Conservation (phyloP, 2,113 vertebrate species). For the Pseudopodoces humilis region DNA sequence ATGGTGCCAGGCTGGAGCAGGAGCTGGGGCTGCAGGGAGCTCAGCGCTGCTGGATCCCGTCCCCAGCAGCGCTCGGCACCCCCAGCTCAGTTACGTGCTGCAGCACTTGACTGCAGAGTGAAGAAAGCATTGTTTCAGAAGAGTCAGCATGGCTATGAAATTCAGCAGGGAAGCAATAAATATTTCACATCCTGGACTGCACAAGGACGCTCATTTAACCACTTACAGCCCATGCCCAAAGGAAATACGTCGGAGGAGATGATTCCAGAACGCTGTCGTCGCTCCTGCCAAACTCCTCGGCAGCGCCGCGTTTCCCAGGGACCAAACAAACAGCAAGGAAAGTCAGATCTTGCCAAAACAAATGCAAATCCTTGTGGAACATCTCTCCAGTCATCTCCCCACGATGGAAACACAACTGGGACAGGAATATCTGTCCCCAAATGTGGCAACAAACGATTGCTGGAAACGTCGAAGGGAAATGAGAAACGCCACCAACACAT, state of each 20-base stretch:
- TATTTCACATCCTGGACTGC: background rate
- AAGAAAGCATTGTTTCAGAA: background rate
- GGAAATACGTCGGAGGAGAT: fast-evolving
- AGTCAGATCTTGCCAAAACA: background rate
- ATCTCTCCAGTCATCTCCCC: background rate
- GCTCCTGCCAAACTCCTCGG: background rate
- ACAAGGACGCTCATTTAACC: background rate
- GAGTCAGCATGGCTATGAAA: background rate
- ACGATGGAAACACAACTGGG: background rate
- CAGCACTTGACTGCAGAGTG: background rate
- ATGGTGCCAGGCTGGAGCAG: background rate
- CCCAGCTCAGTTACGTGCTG: background rate
- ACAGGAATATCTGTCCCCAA: background rate
- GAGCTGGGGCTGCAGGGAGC: background rate
- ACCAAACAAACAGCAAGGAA: background rate
- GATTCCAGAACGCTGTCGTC: background rate
- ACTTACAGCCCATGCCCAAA: background rate
- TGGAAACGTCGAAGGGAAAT: background rate
- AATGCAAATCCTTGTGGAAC: background rate
- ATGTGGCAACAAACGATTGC: background rate
- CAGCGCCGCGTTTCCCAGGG: background rate
- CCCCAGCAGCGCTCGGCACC: background rate
- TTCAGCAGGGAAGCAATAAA: background rate
- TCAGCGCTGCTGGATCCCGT: fast-evolving
- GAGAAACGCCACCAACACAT: background rate